These are phyloP conservation scores for Alligator sinensis DNA, from an alignment of 2,113 vertebrate species.

Conservation along the genomic window DNA sequence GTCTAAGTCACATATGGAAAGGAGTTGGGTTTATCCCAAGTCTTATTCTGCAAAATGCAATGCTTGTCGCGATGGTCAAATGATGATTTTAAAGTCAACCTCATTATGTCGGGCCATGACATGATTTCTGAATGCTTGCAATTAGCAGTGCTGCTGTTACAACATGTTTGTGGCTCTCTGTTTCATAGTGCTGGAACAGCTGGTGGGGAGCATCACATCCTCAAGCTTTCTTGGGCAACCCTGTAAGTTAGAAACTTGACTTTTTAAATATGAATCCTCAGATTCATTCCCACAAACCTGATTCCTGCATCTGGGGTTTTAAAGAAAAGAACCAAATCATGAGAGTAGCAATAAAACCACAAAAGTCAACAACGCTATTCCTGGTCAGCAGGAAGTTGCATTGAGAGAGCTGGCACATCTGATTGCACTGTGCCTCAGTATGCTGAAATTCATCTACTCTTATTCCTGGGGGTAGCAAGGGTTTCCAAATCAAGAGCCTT, in stretches of 20 bases:
- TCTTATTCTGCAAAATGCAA: constrained; percentile 8
- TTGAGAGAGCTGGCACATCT: constrained; percentile 45
- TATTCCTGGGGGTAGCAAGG: constrained; percentile 20
- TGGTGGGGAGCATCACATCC: background rate
- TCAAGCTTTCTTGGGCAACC: background rate
- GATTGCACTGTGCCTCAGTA: constrained; percentile 48
- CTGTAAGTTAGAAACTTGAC: background rate
- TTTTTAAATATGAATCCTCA: constrained; percentile 4
- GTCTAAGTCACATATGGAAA: constrained; percentile 32
- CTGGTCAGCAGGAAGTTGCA: constrained; percentile 53
- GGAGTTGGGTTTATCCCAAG: constrained; percentile 45
- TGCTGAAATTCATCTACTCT: constrained; percentile 22
- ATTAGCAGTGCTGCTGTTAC: background rate
- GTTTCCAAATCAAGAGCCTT: constrained; percentile 26
- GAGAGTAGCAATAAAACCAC: constrained; percentile 58
- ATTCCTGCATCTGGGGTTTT: constrained; percentile 13
- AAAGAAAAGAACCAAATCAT: constrained; percentile 61
- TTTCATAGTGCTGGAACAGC: background rate
- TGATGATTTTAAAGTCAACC: constrained; percentile 18
- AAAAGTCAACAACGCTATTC: constrained; percentile 51
- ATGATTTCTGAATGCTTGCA: background rate
- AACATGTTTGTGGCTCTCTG: background rate
- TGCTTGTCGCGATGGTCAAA: background rate
- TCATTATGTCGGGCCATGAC: background rate
- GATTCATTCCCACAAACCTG: background rate